These are phyloP conservation scores for Polypedilum vanderplanki DNA, from an alignment of 1,140 invertebrate genomes.

Conservation along the genomic window DNA sequence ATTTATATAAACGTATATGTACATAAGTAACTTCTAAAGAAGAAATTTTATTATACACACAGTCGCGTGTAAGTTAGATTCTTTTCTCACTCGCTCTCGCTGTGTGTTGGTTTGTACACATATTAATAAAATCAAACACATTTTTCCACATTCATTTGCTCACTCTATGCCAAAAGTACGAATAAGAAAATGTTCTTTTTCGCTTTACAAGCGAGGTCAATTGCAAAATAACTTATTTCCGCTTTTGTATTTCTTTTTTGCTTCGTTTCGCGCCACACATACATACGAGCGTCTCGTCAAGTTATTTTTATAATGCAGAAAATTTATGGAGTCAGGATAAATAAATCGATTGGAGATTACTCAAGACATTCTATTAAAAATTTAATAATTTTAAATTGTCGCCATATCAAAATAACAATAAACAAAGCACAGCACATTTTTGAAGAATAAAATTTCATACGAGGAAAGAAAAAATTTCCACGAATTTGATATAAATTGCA, in stretches of 20 bases:
- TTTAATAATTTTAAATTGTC: too few species aligned
- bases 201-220: conserved; percentile 25
- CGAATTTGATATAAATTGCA: too few species aligned
- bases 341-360: too few species aligned
- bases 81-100: too few species aligned
- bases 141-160: conserved; percentile 19
- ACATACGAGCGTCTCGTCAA: not conserved
- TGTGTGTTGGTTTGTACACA: conserved; percentile 11
- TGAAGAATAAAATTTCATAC: too few species aligned
- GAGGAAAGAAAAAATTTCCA: too few species aligned
- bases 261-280: conserved; percentile 20
- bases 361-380: too few species aligned
- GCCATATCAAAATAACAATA: too few species aligned
- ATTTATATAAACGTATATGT: not conserved
- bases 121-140: conserved; percentile 20
- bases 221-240: conserved; percentile 28
- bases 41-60: not conserved
- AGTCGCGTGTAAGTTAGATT: too few species aligned
- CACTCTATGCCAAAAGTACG: conserved; percentile 16
- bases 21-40: not conserved
- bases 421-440: too few species aligned
- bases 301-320: conserved; percentile 14
- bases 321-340: conserved; percentile 17
- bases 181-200: conserved; percentile 22
- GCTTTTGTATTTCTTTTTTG: conserved; percentile 21